Evolutionary conservation across 2,797 vertebrate species (phyloP).

Genomic region (Carduelis carduelis): DNA sequence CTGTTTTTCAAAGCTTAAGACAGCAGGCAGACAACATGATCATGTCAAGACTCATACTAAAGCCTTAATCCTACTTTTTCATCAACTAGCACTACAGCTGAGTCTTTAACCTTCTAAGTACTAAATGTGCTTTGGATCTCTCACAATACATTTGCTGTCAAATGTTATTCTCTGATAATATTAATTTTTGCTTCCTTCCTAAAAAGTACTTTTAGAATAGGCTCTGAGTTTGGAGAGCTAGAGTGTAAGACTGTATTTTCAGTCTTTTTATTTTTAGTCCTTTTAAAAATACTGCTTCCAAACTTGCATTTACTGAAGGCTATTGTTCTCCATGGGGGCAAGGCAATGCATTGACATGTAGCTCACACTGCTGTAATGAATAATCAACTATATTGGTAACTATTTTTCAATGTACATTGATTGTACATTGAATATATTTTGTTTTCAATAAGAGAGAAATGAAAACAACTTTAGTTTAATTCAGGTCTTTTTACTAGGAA

Average conservation of each 20-base stretch:
- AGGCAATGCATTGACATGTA: not conserved
- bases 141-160: conserved; percentile 24
- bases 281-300: not conserved
- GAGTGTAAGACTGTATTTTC: not conserved
- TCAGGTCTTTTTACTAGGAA: not conserved
- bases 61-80: conserved; percentile 75
- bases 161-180: conserved; percentile 15
- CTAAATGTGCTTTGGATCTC: conserved; percentile 58
- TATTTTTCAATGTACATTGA: not conserved
- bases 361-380: not conserved
- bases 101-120: conserved; percentile 68
- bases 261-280: not conserved
- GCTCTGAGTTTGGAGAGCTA: not conserved
- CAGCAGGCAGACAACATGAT: conserved; percentile 73
- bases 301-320: not conserved
- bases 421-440: not conserved
- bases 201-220: not conserved
- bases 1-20: conserved; percentile 74
- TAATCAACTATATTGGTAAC: not conserved
- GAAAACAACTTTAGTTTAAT: not conserved
- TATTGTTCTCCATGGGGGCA: not conserved
- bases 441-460: not conserved
- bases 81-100: conserved; percentile 56
- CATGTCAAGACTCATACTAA: conserved; percentile 70
- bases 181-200: conserved; percentile 24